phyloP scores from a whole-genome alignment of 2,797 vertebrate species.

The Spinus olivaceus region DNA sequence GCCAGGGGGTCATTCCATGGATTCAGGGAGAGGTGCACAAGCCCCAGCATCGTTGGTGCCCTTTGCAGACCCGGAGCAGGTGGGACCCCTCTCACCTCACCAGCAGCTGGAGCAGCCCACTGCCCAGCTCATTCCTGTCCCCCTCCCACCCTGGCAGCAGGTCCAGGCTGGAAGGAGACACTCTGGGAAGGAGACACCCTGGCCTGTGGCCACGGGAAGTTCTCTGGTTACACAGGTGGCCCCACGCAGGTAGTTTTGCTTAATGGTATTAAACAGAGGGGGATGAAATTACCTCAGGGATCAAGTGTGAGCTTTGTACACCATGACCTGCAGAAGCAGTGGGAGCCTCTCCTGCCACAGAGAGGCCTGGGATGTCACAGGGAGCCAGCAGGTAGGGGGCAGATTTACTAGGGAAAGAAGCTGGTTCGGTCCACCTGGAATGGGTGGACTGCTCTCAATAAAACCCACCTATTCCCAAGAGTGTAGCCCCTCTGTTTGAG shows the following conservation, averaged over 20 bases:
- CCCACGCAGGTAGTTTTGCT: neutral
- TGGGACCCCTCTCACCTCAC: neutral
- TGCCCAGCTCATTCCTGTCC: fast-evolving
- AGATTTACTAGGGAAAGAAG: neutral
- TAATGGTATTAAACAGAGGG: constrained; percentile 37
- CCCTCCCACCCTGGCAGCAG: neutral
- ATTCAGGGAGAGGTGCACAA: neutral
- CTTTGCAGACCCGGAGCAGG: neutral
- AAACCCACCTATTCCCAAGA: neutral
- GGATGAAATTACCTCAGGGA: constrained; percentile 17
- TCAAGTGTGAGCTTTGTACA: neutral
- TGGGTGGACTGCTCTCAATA: fast-evolving
- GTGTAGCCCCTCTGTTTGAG: neutral
- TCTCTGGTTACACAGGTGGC: neutral
- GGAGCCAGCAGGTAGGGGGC: neutral
- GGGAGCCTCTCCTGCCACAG: neutral
- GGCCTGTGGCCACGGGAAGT: neutral
- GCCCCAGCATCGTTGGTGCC: fast-evolving
- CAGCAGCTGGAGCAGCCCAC: neutral
- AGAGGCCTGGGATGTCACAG: neutral
- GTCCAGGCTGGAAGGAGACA: neutral
- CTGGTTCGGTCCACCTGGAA: neutral
- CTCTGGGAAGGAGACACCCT: neutral
- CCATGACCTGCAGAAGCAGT: neutral
- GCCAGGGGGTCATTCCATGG: neutral